phyloP scores from a whole-genome alignment of 2,113 vertebrate species.

The Mus pahari region DNA sequence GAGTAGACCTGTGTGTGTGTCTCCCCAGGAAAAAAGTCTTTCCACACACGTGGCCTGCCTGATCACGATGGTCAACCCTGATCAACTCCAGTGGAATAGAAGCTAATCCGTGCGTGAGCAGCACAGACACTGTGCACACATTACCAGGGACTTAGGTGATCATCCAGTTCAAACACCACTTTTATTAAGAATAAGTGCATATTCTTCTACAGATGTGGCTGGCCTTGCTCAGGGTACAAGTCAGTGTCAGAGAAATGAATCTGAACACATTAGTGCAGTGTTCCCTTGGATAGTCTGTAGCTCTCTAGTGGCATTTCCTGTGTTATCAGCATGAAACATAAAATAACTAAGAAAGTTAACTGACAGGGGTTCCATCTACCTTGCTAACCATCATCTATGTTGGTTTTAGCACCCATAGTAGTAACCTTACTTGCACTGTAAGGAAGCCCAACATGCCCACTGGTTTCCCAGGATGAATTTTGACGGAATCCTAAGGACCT shows the following conservation, averaged over 20 bases:
- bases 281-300: not conserved
- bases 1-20: not conserved
- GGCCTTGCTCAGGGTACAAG: not conserved
- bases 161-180: not conserved
- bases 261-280: not conserved
- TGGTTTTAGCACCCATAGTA: not conserved
- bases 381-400: not conserved
- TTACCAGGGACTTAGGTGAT: slow-evolving; percentile 37
- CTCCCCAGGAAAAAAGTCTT: not conserved
- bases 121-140: not conserved
- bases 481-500: not conserved
- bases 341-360: not conserved
- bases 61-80: not conserved
- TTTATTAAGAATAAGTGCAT: slow-evolving; percentile 21
- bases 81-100: not conserved
- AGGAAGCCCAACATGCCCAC: not conserved
- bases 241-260: not conserved
- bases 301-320: not conserved
- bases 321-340: not conserved
- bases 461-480: not conserved
- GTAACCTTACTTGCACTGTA: not conserved
- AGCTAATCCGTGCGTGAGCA: not conserved
- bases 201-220: slow-evolving; percentile 6
- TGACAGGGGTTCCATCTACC: no score
- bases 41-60: not conserved